Evolutionary conservation across 2,888 invertebrate genomes (phyloP).

Genomic region (Scaptodrosophila latifasciaeformis): DNA sequence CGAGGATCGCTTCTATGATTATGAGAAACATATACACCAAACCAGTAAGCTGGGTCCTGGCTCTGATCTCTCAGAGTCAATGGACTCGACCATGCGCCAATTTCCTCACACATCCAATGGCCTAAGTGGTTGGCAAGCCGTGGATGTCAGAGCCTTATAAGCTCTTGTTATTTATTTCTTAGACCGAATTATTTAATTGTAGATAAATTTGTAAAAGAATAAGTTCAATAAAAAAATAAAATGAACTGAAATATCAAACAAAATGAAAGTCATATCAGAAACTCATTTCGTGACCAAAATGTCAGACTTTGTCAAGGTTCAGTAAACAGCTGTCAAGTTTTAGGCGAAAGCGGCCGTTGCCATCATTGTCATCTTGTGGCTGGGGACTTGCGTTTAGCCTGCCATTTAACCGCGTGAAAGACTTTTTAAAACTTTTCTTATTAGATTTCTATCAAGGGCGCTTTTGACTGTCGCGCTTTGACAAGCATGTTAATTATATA

Average conservation of each 20-base stretch:
- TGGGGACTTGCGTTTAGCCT: not conserved
- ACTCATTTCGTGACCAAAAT: slow-evolving; percentile 14
- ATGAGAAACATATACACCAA: slow-evolving; percentile 60
- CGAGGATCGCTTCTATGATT: slow-evolving; percentile 73
- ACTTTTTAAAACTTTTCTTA: slow-evolving; percentile 47
- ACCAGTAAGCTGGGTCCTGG: slow-evolving; percentile 39
- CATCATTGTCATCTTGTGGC: slow-evolving; percentile 8
- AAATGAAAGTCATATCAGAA: slow-evolving; percentile 42
- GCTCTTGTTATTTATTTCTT: not conserved
- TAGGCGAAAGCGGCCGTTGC: not conserved
- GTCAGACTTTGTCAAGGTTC: slow-evolving; percentile 51
- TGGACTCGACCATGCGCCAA: slow-evolving; percentile 12
- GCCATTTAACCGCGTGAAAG: slow-evolving; percentile 23
- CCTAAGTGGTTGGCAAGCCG: slow-evolving; percentile 62
- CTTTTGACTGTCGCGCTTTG: slow-evolving; percentile 52
- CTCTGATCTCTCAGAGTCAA: too few relatives aligned
- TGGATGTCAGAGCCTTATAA: slow-evolving; percentile 52
- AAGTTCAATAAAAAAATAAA: too few relatives aligned
- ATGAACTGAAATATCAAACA: too few relatives aligned
- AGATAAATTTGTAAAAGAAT: not conserved
- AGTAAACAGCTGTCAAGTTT: slow-evolving; percentile 43
- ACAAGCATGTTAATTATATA: slow-evolving; percentile 61
- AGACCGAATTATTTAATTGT: not conserved
- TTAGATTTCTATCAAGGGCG: slow-evolving; percentile 57
- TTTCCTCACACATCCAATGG: too few relatives aligned